A percentile compares a stretch with the other conserved stretches of the same genome.
These are phyloP conservation scores for Amazona vittata DNA, from an alignment of 2,113 vertebrate species.

Conservation along the genomic window DNA sequence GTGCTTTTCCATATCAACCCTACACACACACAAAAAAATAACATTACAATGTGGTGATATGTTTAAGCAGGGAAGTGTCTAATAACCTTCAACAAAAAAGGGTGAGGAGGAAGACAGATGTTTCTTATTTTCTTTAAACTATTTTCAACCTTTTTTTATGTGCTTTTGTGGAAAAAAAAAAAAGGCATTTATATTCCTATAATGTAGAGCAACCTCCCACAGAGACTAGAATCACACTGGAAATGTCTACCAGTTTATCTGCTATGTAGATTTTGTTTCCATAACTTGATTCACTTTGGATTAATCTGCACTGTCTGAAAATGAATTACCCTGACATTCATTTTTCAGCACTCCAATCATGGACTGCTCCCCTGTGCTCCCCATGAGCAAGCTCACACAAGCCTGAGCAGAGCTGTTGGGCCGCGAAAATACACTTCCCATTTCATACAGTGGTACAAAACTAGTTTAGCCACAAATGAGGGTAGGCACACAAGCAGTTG, in stretches of 20 bases:
- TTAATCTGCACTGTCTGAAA: conserved; percentile 14
- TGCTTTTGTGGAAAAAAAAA: neutral
- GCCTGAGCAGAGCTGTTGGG: neutral
- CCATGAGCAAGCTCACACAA: accelerated
- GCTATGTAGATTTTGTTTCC: conserved; percentile 3
- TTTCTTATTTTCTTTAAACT: conserved; percentile 65
- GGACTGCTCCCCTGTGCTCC: neutral
- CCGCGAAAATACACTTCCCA: neutral
- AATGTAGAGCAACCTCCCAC: conserved; percentile 40
- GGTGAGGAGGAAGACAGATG: conserved; percentile 45
- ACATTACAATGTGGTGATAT: neutral
- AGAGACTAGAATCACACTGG: neutral
- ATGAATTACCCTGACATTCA: neutral
- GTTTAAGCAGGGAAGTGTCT: neutral
- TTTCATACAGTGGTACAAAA: neutral
- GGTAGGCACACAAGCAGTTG: neutral
- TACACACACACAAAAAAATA: neutral
- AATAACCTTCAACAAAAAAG: conserved; percentile 23
- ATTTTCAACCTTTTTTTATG: conserved; percentile 46
- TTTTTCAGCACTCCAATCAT: conserved; percentile 54
- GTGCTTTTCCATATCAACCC: neutral
- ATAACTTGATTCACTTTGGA: neutral
- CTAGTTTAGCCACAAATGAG: neutral
- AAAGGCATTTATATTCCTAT: neutral
- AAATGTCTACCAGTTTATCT: conserved; percentile 22